A percentile compares a stretch with the other conserved stretches of the same genome.
These are phyloP conservation scores for Machaerirhynchus nigripectus DNA, from an alignment of 2,113 vertebrate species.

Conservation along the genomic window DNA sequence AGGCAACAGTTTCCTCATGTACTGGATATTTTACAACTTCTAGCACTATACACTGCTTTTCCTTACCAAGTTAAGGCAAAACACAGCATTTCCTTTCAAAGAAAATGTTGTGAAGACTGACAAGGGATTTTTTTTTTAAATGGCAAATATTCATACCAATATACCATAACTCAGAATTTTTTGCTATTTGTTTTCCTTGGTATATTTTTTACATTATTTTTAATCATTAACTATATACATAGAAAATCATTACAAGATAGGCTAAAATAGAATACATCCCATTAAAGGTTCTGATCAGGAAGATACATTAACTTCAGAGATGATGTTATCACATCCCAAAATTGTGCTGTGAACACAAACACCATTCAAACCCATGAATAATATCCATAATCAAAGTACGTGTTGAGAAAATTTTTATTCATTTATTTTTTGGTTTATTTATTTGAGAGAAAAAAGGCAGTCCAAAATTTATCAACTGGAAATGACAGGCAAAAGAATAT, in stretches of 20 bases:
- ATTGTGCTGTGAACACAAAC: background rate
- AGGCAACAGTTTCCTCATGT: background rate
- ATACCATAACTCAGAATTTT: fast-evolving
- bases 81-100: background rate
- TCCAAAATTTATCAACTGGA: background rate
- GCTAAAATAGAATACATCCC: background rate
- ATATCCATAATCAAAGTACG: background rate
- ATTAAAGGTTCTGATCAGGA: background rate
- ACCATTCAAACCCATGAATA: background rate
- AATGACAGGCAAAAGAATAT: background rate
- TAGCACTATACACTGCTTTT: background rate
- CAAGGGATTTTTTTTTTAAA: background rate
- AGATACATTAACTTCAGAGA: background rate
- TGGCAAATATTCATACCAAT: background rate
- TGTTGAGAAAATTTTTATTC: background rate
- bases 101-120: background rate
- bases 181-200: background rate
- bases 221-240: background rate
- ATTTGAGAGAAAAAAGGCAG: background rate
- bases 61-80: background rate
- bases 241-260: background rate
- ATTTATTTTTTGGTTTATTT: background rate
- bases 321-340: background rate
- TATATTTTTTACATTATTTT: background rate
- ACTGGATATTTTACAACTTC: background rate